Evolutionary conservation across 2,888 invertebrate genomes (phyloP).

Genomic region (Poecilobothrus nobilitatus): DNA sequence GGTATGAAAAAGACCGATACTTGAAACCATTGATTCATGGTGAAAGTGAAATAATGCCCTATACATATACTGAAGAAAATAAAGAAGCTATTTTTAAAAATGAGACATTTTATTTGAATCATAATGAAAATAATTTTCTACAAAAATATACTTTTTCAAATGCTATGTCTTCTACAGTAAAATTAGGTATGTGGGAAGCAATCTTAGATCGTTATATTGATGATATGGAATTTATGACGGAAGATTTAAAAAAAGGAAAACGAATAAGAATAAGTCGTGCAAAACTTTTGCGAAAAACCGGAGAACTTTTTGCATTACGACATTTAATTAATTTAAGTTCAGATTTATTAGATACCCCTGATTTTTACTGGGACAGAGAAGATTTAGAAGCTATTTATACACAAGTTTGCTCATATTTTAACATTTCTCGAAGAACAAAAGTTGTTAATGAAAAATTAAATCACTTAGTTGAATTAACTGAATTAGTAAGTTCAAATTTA

Average conservation of each 20-base stretch:
- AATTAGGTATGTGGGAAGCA: constrained; percentile 90
- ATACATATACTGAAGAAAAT: constrained; percentile 50
- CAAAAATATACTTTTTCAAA: constrained; percentile 94
- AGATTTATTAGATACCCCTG: constrained; percentile 88
- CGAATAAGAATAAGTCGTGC: constrained; percentile 53
- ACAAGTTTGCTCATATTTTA: constrained; percentile 74
- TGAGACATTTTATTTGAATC: constrained; percentile 38
- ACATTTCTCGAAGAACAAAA: constrained; percentile 76
- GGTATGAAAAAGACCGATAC: constrained; percentile 63
- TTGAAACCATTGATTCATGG: constrained; percentile 54
- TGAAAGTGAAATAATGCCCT: constrained; percentile 79
- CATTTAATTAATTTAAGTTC: constrained; percentile 89
- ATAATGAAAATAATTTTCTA: constrained; percentile 49
- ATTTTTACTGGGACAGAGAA: constrained; percentile 97
- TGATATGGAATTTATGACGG: constrained; percentile 70
- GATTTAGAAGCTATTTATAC: constrained; percentile 77
- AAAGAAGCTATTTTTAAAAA: constrained; percentile 40
- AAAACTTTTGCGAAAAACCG: constrained; percentile 65
- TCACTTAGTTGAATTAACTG: constrained; percentile 87
- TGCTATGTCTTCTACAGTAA: constrained; percentile 87
- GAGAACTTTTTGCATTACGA: constrained; percentile 79
- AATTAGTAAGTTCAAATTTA: constrained; percentile 79
- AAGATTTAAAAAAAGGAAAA: constrained; percentile 67
- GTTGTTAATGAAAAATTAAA: constrained; percentile 92
- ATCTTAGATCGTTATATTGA: constrained; percentile 75